These are phyloP conservation scores for Sabellastarte sp. DNA, from an alignment of 2,888 invertebrate genomes.

Conservation along the genomic window DNA sequence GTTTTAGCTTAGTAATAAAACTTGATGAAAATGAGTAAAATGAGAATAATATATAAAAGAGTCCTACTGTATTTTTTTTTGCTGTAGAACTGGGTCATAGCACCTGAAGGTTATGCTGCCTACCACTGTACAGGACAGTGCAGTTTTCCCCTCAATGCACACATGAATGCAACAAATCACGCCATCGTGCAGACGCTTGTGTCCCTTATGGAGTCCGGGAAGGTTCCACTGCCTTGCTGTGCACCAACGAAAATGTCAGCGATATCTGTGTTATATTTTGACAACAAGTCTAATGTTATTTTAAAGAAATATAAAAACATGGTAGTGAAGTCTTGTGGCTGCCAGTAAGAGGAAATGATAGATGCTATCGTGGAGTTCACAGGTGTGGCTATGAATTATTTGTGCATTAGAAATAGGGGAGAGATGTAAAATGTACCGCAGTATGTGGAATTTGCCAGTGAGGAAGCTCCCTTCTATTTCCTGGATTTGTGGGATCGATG, in stretches of 20 bases:
- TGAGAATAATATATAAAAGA: neutral
- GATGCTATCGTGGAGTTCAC: too few relatives aligned
- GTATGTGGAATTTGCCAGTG: too few relatives aligned
- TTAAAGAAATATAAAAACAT: constrained; percentile 99
- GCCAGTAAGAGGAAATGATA: too few relatives aligned
- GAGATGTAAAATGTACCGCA: too few relatives aligned
- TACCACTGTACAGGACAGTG: constrained; percentile 96
- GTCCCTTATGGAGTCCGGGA: constrained; percentile 64
- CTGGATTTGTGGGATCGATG: too few relatives aligned
- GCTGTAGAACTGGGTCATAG: constrained; percentile 93
- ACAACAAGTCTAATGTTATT: constrained; percentile 90
- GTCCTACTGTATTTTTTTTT: neutral
- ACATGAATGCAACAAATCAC: constrained; percentile 97
- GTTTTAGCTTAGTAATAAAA: neutral
- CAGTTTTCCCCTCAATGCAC: constrained; percentile 88
- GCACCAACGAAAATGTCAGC: constrained; percentile 91
- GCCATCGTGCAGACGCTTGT: constrained; percentile 74
- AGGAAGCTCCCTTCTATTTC: too few relatives aligned
- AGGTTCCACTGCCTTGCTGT: constrained; percentile 94
- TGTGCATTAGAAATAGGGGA: too few relatives aligned
- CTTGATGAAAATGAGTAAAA: neutral
- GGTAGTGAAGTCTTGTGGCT: constrained; percentile 97
- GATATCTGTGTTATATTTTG: constrained; percentile 94
- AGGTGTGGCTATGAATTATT: too few relatives aligned
- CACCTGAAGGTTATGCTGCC: constrained; percentile 93